Percentiles rank a stretch among this genome's conserved stretches.
Conservation (phyloP, 2,888 invertebrate species). For the Hirtodrosophila alboralis region DNA sequence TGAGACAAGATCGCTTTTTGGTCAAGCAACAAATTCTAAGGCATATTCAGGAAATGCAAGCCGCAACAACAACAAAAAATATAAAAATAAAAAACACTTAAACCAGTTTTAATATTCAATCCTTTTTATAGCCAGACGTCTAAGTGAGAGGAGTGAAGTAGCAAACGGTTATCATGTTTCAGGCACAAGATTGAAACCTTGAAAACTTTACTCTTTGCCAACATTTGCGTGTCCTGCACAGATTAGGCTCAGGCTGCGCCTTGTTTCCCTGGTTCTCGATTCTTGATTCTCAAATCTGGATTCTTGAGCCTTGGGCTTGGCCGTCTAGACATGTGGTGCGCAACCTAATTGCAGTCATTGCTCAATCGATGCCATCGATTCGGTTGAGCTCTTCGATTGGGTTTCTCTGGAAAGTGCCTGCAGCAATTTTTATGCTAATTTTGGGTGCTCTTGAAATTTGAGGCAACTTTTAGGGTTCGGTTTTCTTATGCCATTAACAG, state of each 20-base stretch:
- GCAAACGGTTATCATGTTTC: slow-evolving; percentile 72
- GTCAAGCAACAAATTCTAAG: slow-evolving; percentile 67
- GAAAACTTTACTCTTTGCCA: slow-evolving; percentile 41
- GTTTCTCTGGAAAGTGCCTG: slow-evolving; percentile 65
- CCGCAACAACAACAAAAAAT: slow-evolving; percentile 16
- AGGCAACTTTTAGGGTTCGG: slow-evolving; percentile 15
- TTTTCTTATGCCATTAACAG: slow-evolving; percentile 46
- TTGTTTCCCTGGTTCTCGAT: slow-evolving; percentile 12
- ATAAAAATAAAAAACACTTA: slow-evolving; percentile 9
- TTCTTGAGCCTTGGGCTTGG: slow-evolving; percentile 45
- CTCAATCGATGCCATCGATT: slow-evolving; percentile 63
- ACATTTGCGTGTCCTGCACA: slow-evolving; percentile 67
- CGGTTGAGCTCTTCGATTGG: slow-evolving; percentile 20
- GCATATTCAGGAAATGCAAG: slow-evolving; percentile 77
- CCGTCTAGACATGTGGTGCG: slow-evolving; percentile 67
- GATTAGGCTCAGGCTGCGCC: slow-evolving; percentile 52
- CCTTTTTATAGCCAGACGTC: slow-evolving; percentile 20
- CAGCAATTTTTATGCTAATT: slow-evolving; percentile 66
- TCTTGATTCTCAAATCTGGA: slow-evolving; percentile 2
- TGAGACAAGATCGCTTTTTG: slow-evolving; percentile 33
- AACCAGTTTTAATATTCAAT: slow-evolving; percentile 59
- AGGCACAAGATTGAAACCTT: slow-evolving; percentile 74
- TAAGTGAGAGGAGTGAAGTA: no score
- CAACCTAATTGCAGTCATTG: slow-evolving; percentile 75
- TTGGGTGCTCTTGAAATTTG: slow-evolving; percentile 34